Conservation (phyloP, 2,113 vertebrate species). For the Orycteropus afer region DNA sequence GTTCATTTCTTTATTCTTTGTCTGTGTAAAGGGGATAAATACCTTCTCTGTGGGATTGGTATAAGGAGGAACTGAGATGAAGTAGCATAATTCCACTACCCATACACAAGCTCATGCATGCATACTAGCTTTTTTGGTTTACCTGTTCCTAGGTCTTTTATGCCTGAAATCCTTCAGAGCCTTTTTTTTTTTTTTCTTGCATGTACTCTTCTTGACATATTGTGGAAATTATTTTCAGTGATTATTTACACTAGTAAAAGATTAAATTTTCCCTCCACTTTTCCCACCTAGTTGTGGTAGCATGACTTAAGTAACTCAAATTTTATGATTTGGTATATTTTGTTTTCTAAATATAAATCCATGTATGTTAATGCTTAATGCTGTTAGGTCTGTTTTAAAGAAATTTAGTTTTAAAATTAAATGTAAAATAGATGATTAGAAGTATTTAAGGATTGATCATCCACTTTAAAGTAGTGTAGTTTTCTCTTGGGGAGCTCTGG, state of each 20-base stretch:
- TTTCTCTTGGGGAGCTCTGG: too few species aligned
- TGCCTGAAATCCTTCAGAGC: neutral
- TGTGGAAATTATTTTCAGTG: conserved; percentile 12
- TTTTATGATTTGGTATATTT: conserved; percentile 42
- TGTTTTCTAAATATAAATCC: conserved; percentile 45
- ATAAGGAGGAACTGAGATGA: neutral
- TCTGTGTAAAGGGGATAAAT: neutral
- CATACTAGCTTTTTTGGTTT: neutral
- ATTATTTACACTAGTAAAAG: conserved; percentile 6
- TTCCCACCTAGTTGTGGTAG: neutral
- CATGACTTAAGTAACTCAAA: conserved; percentile 37
- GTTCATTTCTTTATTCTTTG: neutral
- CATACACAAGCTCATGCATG: neutral
- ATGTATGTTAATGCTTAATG: neutral
- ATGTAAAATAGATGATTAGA: conserved; percentile 36
- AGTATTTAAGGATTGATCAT: conserved; percentile 23
- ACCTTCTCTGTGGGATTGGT: neutral
- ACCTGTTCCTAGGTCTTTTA: neutral
- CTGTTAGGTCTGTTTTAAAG: conserved; percentile 6
- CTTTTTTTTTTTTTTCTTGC: neutral
- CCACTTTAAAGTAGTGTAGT: conserved; percentile 5
- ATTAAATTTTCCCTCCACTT: neutral
- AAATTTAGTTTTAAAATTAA: conserved; percentile 13
- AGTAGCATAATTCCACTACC: neutral
- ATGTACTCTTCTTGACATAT: neutral